Evolutionary conservation across 2,797 vertebrate genomes (phyloP).

Genomic region (Denticeps clupeoides): DNA sequence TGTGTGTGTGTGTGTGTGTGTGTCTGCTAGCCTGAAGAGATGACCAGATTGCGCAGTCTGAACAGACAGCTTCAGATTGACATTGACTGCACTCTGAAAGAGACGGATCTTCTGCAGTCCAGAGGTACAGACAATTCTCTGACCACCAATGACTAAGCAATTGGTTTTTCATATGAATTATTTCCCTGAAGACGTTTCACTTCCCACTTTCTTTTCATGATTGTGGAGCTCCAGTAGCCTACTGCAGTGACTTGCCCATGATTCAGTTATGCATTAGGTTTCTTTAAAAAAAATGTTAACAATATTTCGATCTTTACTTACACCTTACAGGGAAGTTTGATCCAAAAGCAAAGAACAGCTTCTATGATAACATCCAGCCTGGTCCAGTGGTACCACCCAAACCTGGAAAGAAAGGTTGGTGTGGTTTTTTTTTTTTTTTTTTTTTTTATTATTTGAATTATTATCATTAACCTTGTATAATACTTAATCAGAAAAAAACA

Average conservation of each 20-base stretch:
- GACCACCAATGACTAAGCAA: neutral
- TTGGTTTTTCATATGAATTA: neutral
- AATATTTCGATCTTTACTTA: conserved; percentile 29
- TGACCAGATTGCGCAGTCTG: conserved; percentile 87
- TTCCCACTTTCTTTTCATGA: too few relatives aligned
- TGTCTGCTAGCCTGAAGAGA: conserved; percentile 81
- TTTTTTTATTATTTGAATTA: too few relatives aligned
- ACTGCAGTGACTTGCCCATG: too few relatives aligned
- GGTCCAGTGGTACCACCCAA: conserved; percentile 88
- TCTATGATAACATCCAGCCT: conserved; percentile 92
- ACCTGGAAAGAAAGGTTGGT: conserved; percentile 76
- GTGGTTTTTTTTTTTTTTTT: too few relatives aligned
- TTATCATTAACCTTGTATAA: too few relatives aligned
- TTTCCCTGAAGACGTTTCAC: too few relatives aligned
- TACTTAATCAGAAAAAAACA: too few relatives aligned
- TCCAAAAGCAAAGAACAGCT: conserved; percentile 85
- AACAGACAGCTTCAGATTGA: conserved; percentile 98
- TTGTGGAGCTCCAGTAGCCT: too few relatives aligned
- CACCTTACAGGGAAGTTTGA: conserved; percentile 82
- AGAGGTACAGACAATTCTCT: conserved; percentile 66
- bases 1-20: neutral
- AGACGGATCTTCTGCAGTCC: conserved; percentile 89
- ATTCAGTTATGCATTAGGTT: neutral
- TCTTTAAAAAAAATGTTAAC: neutral
- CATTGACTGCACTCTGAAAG: conserved; percentile 97